A percentile compares a stretch with the other conserved stretches of the same genome.
Conservation (phyloP, 2,797 vertebrate species). For the Pseudomugil gertrudae region DNA sequence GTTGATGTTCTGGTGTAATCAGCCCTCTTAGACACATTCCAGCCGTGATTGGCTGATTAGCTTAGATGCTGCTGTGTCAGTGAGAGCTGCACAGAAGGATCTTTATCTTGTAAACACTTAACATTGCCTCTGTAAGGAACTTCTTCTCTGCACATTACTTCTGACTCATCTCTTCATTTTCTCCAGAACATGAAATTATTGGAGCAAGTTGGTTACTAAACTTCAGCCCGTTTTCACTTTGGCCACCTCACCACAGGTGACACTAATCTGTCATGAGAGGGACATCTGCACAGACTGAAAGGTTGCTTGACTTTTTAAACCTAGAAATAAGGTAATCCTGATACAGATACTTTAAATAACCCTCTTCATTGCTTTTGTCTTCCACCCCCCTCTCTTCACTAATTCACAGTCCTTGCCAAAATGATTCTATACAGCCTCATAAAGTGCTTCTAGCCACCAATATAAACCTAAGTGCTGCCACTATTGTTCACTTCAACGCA, state of each 20-base stretch:
- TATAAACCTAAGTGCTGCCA: slow-evolving; percentile 54
- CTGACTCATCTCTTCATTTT: slow-evolving; percentile 1
- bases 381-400: slow-evolving; percentile 1
- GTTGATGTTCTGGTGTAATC: slow-evolving; percentile 76
- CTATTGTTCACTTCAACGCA: slow-evolving; percentile 58
- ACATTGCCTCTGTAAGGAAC: slow-evolving; percentile 37
- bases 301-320: slow-evolving; percentile 15
- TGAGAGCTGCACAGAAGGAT: slow-evolving; percentile 40
- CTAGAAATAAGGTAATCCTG: slow-evolving; percentile 31
- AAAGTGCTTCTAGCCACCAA: slow-evolving; percentile 43
- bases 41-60: slow-evolving; percentile 77
- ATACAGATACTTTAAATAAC: slow-evolving; percentile 28
- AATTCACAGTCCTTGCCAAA: slow-evolving; percentile 21
- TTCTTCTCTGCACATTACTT: slow-evolving; percentile 1
- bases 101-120: slow-evolving; percentile 67
- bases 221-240: background rate
- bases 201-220: background rate
- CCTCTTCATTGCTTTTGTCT: slow-evolving; percentile 23
- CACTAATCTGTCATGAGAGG: slow-evolving; percentile 20
- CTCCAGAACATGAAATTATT: background rate
- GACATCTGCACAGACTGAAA: slow-evolving; percentile 3
- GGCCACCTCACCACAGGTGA: slow-evolving; percentile 3
- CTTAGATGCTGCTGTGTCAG: slow-evolving; percentile 38
- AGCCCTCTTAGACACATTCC: slow-evolving; percentile 73
- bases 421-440: slow-evolving; percentile 42